Conservation (phyloP, 2,888 invertebrate species). For the Phaonia tiefii region DNA sequence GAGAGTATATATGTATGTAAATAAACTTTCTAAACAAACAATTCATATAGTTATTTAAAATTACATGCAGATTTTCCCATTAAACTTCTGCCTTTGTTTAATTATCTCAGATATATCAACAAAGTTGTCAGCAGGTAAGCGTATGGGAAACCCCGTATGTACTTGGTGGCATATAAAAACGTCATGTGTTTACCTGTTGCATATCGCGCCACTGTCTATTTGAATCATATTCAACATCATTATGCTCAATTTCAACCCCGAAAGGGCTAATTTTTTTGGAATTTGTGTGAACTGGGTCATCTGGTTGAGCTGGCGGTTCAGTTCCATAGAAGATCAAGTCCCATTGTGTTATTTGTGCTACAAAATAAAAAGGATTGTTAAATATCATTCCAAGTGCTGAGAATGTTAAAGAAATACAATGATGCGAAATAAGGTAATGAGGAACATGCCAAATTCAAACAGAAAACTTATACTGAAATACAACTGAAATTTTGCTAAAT, state of each 20-base stretch:
- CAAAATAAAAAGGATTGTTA: slow-evolving; percentile 7
- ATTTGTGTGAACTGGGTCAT: slow-evolving; percentile 76
- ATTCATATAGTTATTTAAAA: too few relatives aligned
- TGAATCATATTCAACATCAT: slow-evolving; percentile 83
- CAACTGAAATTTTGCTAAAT: too few relatives aligned
- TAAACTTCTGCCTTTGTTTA: too few relatives aligned
- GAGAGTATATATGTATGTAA: too few relatives aligned
- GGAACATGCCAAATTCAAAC: background rate
- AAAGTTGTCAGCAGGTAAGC: too few relatives aligned
- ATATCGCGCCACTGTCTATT: slow-evolving; percentile 84
- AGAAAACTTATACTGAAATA: too few relatives aligned
- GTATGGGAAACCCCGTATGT: too few relatives aligned
- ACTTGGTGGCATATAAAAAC: too few relatives aligned
- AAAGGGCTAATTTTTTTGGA: slow-evolving; percentile 74
- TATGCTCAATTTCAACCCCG: slow-evolving; percentile 82
- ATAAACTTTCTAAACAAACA: too few relatives aligned
- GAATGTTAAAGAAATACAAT: too few relatives aligned
- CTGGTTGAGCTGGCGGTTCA: slow-evolving; percentile 83
- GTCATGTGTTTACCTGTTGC: slow-evolving; percentile 82
- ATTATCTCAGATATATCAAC: too few relatives aligned
- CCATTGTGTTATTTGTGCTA: slow-evolving; percentile 88
- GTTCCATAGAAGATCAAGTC: slow-evolving; percentile 92
- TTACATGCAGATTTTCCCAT: too few relatives aligned
- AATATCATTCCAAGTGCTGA: background rate
- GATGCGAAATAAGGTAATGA: slow-evolving; percentile 9